These are phyloP conservation scores for Dolichotis patagonum DNA, from an alignment of 2,113 vertebrate species.

Conservation along the genomic window DNA sequence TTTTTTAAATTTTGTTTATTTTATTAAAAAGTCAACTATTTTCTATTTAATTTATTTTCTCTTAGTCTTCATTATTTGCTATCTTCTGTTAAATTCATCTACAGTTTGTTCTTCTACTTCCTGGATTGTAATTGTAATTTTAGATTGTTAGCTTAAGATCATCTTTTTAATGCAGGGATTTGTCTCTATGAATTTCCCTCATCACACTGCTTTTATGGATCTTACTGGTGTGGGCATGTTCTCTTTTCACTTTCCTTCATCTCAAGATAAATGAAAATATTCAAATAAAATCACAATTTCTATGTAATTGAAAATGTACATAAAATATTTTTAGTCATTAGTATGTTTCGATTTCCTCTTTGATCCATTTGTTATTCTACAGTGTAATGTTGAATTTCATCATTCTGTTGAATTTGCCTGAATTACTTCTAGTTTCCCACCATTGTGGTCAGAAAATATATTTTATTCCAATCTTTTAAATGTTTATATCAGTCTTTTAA, in stretches of 20 bases:
- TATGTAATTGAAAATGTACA: too few relatives aligned
- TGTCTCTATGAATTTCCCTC: neutral
- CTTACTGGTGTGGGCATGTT: neutral
- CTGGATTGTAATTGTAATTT: neutral
- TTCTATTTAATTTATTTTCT: neutral
- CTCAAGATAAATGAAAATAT: too few relatives aligned
- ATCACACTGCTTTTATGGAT: neutral
- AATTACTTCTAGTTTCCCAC: neutral
- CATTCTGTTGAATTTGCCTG: neutral
- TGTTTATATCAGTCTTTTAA: neutral
- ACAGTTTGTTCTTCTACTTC: neutral
- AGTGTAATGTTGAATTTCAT: neutral
- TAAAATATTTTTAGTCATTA: too few relatives aligned
- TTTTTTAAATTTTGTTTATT: neutral
- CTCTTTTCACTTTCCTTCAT: neutral
- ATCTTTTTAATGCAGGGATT: neutral
- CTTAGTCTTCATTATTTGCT: neutral
- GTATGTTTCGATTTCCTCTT: neutral
- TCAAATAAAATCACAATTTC: too few relatives aligned
- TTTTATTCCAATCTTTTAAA: neutral
- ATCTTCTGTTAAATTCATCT: neutral
- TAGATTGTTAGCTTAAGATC: neutral
- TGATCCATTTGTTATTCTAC: neutral
- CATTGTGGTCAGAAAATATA: neutral
- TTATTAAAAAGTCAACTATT: neutral